These are phyloP conservation scores for Caradrina clavipalpis DNA, from an alignment of 2,888 invertebrate genomes.

Conservation along the genomic window DNA sequence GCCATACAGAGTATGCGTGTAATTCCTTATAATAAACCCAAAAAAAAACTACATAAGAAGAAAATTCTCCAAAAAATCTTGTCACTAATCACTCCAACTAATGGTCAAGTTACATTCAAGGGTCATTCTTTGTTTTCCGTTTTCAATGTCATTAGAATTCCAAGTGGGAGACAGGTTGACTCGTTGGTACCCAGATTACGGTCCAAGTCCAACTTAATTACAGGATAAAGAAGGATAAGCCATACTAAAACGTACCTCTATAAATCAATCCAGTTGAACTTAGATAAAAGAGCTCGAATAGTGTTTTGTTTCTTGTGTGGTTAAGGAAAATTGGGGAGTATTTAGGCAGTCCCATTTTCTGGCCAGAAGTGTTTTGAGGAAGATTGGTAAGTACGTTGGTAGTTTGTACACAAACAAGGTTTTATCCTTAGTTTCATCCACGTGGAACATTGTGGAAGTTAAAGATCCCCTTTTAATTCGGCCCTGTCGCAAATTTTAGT, in stretches of 20 bases:
- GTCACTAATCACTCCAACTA: neutral
- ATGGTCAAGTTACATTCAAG: neutral
- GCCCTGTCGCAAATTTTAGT: too few species aligned
- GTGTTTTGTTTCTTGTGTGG: slow-evolving; percentile 30
- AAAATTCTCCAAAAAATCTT: neutral
- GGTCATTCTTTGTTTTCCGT: slow-evolving; percentile 29
- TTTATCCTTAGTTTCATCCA: too few species aligned
- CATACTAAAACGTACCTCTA: slow-evolving; percentile 78
- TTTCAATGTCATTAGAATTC: slow-evolving; percentile 62
- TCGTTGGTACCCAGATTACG: slow-evolving; percentile 74
- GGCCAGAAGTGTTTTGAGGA: neutral
- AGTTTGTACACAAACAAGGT: neutral
- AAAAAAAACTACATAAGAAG: too few species aligned
- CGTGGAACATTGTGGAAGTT: too few species aligned
- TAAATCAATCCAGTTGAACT: slow-evolving; percentile 78
- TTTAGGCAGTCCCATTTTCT: slow-evolving; percentile 16
- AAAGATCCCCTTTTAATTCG: too few species aligned
- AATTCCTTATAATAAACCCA: too few species aligned
- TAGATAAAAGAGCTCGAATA: slow-evolving; percentile 70
- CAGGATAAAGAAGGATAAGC: slow-evolving; percentile 80
- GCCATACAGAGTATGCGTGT: too few species aligned
- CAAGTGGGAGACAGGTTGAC: slow-evolving; percentile 67
- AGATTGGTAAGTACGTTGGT: slow-evolving; percentile 6
- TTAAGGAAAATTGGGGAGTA: slow-evolving; percentile 12
- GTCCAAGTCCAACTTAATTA: slow-evolving; percentile 80